Evolutionary conservation across 1,140 invertebrate species (phyloP), one percentile per base, ranked within the genome.

Genomic region (Planococcus citri): DNA sequence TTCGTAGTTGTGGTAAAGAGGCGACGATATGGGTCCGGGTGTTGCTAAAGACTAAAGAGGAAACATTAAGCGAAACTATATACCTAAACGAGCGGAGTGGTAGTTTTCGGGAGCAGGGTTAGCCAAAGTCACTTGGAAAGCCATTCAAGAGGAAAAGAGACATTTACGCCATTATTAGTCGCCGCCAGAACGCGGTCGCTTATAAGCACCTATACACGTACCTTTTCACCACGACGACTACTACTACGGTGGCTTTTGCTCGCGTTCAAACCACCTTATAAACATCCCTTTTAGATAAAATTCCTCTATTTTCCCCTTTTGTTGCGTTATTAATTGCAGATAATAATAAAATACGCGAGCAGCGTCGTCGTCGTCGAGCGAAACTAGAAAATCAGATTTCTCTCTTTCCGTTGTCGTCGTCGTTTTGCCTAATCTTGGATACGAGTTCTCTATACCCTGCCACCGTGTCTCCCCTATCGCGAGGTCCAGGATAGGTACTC

Each of bases 241-340:
- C 29, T 33, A n/a, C n/a, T n/a, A n/a, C n/a, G n/a, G n/a, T n/a
- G n/a, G n/a, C n/a, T n/a, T n/a, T n/a, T n/a, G n/a, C n/a, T n/a
- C n/a, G n/a, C n/a, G n/a, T n/a, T n/a, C n/a, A 3, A 33, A 33
- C 29, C 29, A 33, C 29, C 29, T 33, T 33, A 33, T 33, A 33
- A 33, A 33, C 41, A 51, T 51, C 41, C 41, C 41, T 51, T 51
- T 51, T 51, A 9, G 6, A 51, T n/a, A n/a, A 51, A 51, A 9
- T 51, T n/a, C 41, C 17, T 17, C 41, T 4, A 9, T 51, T 51
- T 51, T 2, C 41, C 41, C 41, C 41, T 51, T 51, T 51, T 51
- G 41, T 51, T n/a, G 41, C 41, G 41, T 51, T 51, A 51, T 51
- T 51, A 51, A 51, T 51, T 51, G 41, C 41, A 51, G 41, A 51